phyloP scores from a whole-genome alignment of 2,888 invertebrate species.

The Seladonia tumulorum region DNA sequence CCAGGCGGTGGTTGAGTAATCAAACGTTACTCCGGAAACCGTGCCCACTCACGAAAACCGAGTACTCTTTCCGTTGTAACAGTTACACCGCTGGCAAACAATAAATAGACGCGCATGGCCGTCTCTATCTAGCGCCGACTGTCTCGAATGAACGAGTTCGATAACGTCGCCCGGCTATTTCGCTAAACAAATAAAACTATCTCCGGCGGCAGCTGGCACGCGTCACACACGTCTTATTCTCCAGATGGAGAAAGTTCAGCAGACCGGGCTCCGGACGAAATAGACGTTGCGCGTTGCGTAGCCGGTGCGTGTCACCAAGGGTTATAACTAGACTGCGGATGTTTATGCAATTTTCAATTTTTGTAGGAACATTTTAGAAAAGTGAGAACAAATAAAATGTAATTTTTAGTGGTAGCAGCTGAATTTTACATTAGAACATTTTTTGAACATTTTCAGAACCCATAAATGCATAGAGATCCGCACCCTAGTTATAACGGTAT shows the following conservation, averaged over 20 bases:
- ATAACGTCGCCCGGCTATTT: conserved; percentile 45
- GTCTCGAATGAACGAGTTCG: conserved; percentile 36
- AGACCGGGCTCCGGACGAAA: neutral
- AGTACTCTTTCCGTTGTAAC: conserved; percentile 9
- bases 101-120: neutral
- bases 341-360: too few species aligned
- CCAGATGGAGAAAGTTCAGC: conserved; percentile 46
- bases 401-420: too few species aligned
- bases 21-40: neutral
- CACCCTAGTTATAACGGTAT: too few species aligned
- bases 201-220: conserved; percentile 35
- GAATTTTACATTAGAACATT: too few species aligned
- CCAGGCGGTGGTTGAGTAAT: neutral
- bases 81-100: neutral
- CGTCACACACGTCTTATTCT: conserved; percentile 21
- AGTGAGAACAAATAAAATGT: too few species aligned
- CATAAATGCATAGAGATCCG: too few species aligned
- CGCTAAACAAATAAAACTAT: conserved; percentile 42
- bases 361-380: too few species aligned
- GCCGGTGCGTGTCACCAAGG: conserved; percentile 22
- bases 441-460: too few species aligned
- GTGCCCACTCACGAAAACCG: conserved; percentile 7
- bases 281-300: neutral
- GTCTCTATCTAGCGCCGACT: neutral
- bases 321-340: too few species aligned